These are phyloP conservation scores for Rhinogobio ventralis DNA, from an alignment of 2,797 vertebrate species.

Conservation along the genomic window DNA sequence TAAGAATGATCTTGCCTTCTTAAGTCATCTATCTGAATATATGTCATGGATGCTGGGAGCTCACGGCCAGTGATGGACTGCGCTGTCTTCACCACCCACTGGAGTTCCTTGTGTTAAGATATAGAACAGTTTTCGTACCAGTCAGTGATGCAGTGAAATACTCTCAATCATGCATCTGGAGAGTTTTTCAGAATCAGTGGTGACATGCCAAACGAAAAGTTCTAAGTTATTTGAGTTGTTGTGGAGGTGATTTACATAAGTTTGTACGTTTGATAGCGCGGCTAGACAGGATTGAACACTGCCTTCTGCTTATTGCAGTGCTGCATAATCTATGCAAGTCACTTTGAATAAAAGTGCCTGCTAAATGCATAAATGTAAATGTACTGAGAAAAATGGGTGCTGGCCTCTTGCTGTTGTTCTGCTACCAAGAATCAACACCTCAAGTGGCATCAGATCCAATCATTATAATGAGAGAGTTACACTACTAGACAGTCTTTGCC, in stretches of 20 bases:
- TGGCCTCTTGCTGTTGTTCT: background rate
- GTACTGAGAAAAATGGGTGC: background rate
- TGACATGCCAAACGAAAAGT: background rate
- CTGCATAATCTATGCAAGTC: background rate
- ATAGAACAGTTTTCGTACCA: background rate
- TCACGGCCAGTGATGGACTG: background rate
- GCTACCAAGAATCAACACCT: background rate
- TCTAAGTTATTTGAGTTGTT: background rate
- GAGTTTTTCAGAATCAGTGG: conserved; percentile 5
- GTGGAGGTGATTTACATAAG: background rate
- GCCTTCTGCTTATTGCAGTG: background rate
- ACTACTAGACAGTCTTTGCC: background rate
- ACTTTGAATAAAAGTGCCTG: background rate
- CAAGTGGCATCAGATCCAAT: background rate
- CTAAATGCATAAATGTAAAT: conserved; percentile 10
- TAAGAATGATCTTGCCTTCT: background rate
- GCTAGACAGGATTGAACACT: background rate
- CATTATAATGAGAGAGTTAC: background rate
- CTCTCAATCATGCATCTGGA: conserved; percentile 6
- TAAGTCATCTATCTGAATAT: conserved; percentile 4
- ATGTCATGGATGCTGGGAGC: background rate
- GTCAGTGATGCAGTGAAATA: background rate
- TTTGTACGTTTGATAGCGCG: background rate
- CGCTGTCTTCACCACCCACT: background rate
- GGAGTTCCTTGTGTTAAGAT: background rate